Percentiles rank a stretch among this genome's conserved stretches.
Evolutionary conservation across 1,140 invertebrate species (phyloP).

Genomic region (Drosophila serrata): DNA sequence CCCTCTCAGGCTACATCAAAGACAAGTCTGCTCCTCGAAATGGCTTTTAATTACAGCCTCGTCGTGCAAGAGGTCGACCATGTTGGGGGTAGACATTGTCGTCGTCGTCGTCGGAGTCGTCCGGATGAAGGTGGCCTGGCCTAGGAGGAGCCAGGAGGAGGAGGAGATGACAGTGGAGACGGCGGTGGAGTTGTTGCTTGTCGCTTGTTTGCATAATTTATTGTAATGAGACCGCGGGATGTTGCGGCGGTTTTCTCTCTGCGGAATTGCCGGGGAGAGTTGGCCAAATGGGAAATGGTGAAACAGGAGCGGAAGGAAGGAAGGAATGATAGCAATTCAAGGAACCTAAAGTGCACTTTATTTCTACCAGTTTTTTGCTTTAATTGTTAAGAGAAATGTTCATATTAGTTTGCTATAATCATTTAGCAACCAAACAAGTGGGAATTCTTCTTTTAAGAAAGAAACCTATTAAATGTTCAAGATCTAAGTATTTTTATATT

Average conservation of each 20-base stretch:
- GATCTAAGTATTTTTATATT: too few species aligned
- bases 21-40: constrained; percentile 60
- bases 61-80: constrained; percentile 41
- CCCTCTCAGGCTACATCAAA: constrained; percentile 56
- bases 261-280: constrained; percentile 9
- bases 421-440: not conserved
- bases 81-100: constrained; percentile 43
- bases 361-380: constrained; percentile 9
- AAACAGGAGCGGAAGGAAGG: constrained; percentile 14
- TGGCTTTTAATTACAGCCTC: constrained; percentile 72
- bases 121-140: constrained; percentile 10
- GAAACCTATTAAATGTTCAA: not conserved
- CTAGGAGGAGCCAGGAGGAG: not conserved
- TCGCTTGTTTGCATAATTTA: constrained; percentile 74
- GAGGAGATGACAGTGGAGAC: constrained; percentile 7
- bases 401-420: not conserved
- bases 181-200: constrained; percentile 31
- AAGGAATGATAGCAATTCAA: constrained; percentile 6
- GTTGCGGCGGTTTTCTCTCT: constrained; percentile 25
- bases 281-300: constrained; percentile 3
- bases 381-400: constrained; percentile 15
- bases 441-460: not conserved
- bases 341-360: constrained; percentile 23
- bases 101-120: constrained; percentile 38
- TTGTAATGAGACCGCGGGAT: constrained; percentile 72